phyloP scores from a whole-genome alignment of 2,888 invertebrate genomes.

The Empis livida region DNA sequence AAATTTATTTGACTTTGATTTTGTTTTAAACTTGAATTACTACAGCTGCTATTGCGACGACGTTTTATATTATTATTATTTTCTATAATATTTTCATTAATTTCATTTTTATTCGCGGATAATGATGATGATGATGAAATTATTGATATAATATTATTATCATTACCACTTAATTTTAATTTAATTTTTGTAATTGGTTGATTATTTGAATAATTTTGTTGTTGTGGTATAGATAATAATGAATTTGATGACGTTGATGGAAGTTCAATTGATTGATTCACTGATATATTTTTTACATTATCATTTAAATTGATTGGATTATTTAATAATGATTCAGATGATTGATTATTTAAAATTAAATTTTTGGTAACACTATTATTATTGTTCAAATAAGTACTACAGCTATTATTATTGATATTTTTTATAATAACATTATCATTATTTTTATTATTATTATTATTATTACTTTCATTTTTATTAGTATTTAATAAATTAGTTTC shows the following conservation, averaged over 20 bases:
- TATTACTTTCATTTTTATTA: neutral
- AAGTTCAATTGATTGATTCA: no score
- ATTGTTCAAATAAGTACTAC: neutral
- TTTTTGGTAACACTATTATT: neutral
- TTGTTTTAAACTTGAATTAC: slow-evolving; percentile 18
- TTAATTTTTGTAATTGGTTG: neutral
- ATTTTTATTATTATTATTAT: neutral
- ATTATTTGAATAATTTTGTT: neutral
- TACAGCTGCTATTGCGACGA: slow-evolving; percentile 18
- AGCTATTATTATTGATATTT: neutral
- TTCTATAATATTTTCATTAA: neutral
- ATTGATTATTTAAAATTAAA: neutral
- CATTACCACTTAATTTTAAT: neutral
- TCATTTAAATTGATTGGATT: neutral
- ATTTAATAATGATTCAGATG: neutral
- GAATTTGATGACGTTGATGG: neutral
- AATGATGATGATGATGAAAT: neutral
- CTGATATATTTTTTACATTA: no score
- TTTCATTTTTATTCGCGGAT: neutral
- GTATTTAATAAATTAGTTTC: neutral
- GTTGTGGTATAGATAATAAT: neutral
- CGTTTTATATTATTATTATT: neutral
- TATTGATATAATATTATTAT: neutral
- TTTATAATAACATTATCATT: neutral
- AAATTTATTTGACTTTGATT: slow-evolving; percentile 18